Evolutionary conservation across 2,113 vertebrate genomes (phyloP).

Genomic region (Gambusia holbrooki): DNA sequence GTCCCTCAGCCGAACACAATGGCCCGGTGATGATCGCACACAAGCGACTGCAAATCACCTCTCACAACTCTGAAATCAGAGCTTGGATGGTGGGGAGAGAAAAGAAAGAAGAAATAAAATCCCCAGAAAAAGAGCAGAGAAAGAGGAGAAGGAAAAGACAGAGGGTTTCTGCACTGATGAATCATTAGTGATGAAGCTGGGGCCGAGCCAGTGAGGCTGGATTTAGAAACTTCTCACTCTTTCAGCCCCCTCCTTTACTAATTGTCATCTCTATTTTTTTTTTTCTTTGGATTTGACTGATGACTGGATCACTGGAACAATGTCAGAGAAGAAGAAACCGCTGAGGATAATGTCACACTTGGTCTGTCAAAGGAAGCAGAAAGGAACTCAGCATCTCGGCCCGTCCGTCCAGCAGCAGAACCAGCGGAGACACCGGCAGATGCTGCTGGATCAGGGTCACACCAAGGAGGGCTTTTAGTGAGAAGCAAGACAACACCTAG

Average conservation of each 20-base stretch:
- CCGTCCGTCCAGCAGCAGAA: slow-evolving; percentile 20
- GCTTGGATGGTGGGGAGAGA: slow-evolving; percentile 15
- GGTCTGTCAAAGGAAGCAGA: slow-evolving; percentile 55
- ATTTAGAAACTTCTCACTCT: slow-evolving; percentile 79
- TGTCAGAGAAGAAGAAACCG: slow-evolving; percentile 46
- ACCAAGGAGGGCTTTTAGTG: neutral
- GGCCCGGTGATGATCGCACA: slow-evolving; percentile 70
- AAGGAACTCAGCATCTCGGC: slow-evolving; percentile 30
- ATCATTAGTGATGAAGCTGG: slow-evolving; percentile 75
- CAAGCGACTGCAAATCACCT: slow-evolving; percentile 64
- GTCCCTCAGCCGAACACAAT: slow-evolving; percentile 64
- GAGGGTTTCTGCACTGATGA: slow-evolving; percentile 71
- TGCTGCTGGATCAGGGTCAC: neutral
- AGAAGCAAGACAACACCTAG: neutral
- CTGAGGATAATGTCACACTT: slow-evolving; percentile 62
- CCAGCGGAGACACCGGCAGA: neutral
- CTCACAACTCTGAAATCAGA: slow-evolving; percentile 71
- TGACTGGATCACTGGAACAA: slow-evolving; percentile 67
- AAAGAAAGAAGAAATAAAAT: neutral
- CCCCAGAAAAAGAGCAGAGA: slow-evolving; percentile 32
- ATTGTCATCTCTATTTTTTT: slow-evolving; percentile 60
- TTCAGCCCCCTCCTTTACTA: slow-evolving; percentile 58
- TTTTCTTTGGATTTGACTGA: slow-evolving; percentile 57
- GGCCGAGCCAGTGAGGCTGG: slow-evolving; percentile 64
- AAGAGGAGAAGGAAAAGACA: slow-evolving; percentile 18